phyloP scores from a whole-genome alignment of 37 sponge, comb jelly and placozoan species.

The Diacarnus erythraeanus region DNA sequence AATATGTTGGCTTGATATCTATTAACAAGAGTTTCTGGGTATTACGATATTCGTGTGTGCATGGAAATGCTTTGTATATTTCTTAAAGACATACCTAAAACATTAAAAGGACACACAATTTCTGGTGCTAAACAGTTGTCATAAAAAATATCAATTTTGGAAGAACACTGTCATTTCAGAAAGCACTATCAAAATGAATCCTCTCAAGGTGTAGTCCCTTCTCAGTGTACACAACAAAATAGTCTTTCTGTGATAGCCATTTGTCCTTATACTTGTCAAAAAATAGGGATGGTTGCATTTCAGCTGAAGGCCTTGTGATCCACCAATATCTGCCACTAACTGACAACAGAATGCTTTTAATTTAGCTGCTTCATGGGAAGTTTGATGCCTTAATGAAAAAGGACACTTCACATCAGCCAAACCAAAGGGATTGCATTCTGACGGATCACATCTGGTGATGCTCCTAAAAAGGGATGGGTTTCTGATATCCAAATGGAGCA shows the following conservation, averaged over 20 bases:
- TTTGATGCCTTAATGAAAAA: constrained; percentile 7
- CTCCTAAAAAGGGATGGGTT: constrained; percentile 40
- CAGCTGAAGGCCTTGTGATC: background rate
- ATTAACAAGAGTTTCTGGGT: no score
- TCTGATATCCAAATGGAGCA: constrained; percentile 18
- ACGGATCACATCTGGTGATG: constrained; percentile 33
- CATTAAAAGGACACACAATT: constrained; percentile 62
- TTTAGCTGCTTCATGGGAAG: constrained; percentile 2
- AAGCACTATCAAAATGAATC: constrained; percentile 33
- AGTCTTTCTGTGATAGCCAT: constrained; percentile 44
- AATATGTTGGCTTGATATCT: no score
- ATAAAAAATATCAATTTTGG: constrained; percentile 64
- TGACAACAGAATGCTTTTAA: constrained; percentile 14
- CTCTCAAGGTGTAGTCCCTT: constrained; percentile 45
- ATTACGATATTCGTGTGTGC: background rate
- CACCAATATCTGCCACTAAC: no score
- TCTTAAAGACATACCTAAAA: constrained; percentile 43
- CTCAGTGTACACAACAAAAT: constrained; percentile 57
- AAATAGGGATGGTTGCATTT: no score
- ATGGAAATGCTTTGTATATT: constrained; percentile 7
- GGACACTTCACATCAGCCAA: constrained; percentile 50
- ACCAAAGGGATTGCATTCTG: constrained; percentile 13
- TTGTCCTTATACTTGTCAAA: no score
- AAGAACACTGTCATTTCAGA: constrained; percentile 19
- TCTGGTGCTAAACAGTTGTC: constrained; percentile 63